phyloP scores from a whole-genome alignment of 2,797 vertebrate species.

The Okamejei kenojei region DNA sequence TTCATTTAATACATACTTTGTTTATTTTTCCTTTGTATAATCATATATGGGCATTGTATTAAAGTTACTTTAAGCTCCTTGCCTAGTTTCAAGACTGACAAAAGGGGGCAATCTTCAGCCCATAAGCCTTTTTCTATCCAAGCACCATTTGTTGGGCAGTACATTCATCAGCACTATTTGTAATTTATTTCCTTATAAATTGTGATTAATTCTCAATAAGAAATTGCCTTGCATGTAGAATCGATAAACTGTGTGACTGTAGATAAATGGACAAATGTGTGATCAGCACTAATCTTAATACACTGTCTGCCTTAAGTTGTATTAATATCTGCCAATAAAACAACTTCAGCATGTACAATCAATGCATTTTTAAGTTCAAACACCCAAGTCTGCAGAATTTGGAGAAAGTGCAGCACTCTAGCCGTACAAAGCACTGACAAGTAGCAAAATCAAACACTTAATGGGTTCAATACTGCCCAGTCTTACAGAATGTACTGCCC shows the following conservation, averaged over 20 bases:
- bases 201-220: slow-evolving; percentile 38
- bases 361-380: slow-evolving; percentile 28
- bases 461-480: not conserved
- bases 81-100: not conserved
- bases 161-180: slow-evolving; percentile 26
- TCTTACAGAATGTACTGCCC: slow-evolving; percentile 40
- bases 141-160: not conserved
- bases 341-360: slow-evolving; percentile 36
- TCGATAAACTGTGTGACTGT: slow-evolving; percentile 20
- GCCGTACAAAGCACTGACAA: slow-evolving; percentile 44
- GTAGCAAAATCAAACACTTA: not conserved
- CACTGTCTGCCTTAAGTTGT: slow-evolving; percentile 33
- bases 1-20: not conserved
- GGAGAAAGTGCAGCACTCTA: slow-evolving; percentile 49
- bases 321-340: slow-evolving; percentile 35
- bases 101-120: not conserved
- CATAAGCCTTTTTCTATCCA: not conserved
- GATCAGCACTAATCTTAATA: slow-evolving; percentile 37
- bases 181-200: slow-evolving; percentile 28
- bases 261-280: slow-evolving; percentile 32
- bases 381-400: slow-evolving; percentile 45
- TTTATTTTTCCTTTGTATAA: not conserved
- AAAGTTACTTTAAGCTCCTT: no score
- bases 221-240: slow-evolving; percentile 31
- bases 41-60: not conserved